phyloP scores from a whole-genome alignment of 2,113 vertebrate genomes.

The Chloropsis cyanopogon region DNA sequence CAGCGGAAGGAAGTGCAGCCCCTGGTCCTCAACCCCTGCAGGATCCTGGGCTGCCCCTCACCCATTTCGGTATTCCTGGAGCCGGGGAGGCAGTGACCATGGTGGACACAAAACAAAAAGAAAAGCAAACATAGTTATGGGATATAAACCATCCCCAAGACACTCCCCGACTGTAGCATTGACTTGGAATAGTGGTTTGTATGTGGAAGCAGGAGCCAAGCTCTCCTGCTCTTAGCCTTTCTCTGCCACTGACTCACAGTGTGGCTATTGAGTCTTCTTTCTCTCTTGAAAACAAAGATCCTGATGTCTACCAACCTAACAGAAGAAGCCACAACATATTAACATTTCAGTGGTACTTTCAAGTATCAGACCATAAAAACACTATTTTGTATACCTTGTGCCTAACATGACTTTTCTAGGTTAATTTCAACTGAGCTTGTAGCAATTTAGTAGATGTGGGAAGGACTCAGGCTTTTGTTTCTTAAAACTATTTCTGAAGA shows the following conservation, averaged over 20 bases:
- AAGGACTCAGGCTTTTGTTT: neutral
- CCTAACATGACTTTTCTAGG: neutral
- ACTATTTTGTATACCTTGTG: neutral
- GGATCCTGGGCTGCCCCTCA: neutral
- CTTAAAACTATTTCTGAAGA: neutral
- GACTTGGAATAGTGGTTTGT: neutral
- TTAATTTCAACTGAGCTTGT: neutral
- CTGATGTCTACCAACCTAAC: neutral
- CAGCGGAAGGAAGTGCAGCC: neutral
- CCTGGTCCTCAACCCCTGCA: accelerated
- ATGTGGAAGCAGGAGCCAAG: neutral
- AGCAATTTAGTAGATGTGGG: neutral
- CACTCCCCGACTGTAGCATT: accelerated
- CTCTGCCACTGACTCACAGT: neutral
- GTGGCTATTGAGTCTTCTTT: neutral
- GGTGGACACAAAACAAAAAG: neutral
- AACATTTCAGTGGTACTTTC: neutral
- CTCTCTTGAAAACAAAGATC: neutral
- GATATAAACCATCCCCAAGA: neutral
- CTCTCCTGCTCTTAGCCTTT: neutral
- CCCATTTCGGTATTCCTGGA: accelerated
- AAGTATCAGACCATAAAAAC: neutral
- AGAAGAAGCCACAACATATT: neutral
- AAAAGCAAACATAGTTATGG: neutral
- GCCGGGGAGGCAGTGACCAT: accelerated